Evolutionary conservation across 2,113 vertebrate genomes (phyloP).

Genomic region (Pterocles orientalis): DNA sequence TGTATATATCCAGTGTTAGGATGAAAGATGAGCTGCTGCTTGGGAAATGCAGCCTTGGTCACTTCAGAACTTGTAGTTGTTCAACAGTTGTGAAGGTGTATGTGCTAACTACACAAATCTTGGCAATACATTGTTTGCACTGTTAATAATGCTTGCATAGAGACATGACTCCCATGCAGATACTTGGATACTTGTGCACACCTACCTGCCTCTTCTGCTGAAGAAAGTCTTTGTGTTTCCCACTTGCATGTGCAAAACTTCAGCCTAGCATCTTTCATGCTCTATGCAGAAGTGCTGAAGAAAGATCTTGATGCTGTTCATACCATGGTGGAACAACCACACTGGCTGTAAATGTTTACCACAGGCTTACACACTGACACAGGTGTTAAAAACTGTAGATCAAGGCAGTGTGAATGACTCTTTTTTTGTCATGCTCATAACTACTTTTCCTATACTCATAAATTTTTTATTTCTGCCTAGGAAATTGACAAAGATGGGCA

Average conservation of each 20-base stretch:
- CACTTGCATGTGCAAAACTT: not conserved
- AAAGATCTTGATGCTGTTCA: not conserved
- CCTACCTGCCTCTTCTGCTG: not conserved
- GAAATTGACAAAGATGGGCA: not conserved
- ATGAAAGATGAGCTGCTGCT: not conserved
- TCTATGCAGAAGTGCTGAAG: not conserved
- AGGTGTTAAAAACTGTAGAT: not conserved
- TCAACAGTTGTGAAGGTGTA: not conserved
- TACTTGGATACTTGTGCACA: not conserved
- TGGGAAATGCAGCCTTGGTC: not conserved
- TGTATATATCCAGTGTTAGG: not conserved
- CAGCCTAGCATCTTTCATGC: not conserved
- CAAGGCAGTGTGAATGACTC: not conserved
- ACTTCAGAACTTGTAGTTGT: not conserved
- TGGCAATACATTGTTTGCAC: not conserved
- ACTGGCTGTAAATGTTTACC: not conserved
- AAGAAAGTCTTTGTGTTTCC: not conserved
- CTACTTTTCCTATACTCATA: not conserved
- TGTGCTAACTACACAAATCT: not conserved
- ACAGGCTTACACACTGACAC: not conserved
- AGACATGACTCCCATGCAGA: accelerated
- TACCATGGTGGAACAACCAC: not conserved
- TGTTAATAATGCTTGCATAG: not conserved
- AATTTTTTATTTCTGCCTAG: not conserved
- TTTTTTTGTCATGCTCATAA: not conserved